Evolutionary conservation across 2,113 vertebrate genomes (phyloP).

Genomic region (Phyllopteryx taeniolatus): DNA sequence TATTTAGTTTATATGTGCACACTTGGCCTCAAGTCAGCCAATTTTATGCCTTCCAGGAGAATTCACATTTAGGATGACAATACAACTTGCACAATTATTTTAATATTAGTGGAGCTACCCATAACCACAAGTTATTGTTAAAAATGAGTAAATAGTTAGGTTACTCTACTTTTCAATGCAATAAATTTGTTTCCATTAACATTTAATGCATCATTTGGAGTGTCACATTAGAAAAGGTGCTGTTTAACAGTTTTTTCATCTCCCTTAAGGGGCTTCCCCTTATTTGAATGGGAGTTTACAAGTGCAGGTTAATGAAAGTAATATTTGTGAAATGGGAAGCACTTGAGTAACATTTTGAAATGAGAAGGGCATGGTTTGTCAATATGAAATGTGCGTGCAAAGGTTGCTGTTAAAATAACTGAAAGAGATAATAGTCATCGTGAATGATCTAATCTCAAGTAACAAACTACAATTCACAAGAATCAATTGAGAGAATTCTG

Average conservation of each 20-base stretch:
- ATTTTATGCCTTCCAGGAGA: background rate
- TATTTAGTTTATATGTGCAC: background rate
- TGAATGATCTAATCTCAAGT: background rate
- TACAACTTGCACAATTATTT: background rate
- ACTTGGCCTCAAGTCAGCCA: background rate
- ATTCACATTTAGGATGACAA: background rate
- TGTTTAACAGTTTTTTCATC: background rate
- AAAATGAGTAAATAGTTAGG: background rate
- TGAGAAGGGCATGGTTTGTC: background rate
- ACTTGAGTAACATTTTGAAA: background rate
- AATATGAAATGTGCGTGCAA: background rate
- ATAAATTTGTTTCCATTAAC: background rate
- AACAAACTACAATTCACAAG: background rate
- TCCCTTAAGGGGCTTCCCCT: background rate
- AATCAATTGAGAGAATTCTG: background rate
- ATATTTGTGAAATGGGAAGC: background rate
- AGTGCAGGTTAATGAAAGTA: background rate
- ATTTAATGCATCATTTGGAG: background rate
- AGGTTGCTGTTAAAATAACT: background rate
- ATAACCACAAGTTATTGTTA: background rate
- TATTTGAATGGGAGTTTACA: background rate
- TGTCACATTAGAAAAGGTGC: background rate
- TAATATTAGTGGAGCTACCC: background rate
- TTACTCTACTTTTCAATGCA: background rate
- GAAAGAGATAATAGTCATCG: background rate